A percentile compares a stretch with the other conserved stretches of the same genome.
Evolutionary conservation across 2,888 invertebrate genomes (phyloP).

Genomic region (Plusia festucae): DNA sequence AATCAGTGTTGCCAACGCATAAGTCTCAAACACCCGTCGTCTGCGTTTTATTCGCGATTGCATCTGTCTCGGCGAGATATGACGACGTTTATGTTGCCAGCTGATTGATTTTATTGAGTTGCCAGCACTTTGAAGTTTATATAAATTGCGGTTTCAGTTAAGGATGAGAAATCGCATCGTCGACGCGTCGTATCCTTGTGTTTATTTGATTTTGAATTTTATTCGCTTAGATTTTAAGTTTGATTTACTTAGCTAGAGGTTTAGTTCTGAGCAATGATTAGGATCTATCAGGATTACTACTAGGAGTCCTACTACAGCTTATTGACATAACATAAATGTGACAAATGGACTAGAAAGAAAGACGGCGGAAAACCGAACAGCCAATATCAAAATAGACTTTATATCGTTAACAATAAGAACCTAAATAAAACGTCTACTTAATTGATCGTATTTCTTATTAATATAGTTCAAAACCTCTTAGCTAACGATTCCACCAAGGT

Average conservation of each 20-base stretch:
- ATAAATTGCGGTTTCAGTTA: background rate
- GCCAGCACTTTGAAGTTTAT: conserved; percentile 40
- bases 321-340: too few relatives aligned
- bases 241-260: too few relatives aligned
- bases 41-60: conserved; percentile 39
- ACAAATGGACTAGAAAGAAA: too few relatives aligned
- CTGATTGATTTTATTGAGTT: conserved; percentile 54
- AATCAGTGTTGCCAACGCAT: conserved; percentile 41
- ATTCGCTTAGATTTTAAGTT: too few relatives aligned
- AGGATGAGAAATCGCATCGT: background rate
- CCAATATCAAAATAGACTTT: too few relatives aligned
- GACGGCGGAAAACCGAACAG: too few relatives aligned
- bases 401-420: too few relatives aligned
- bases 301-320: too few relatives aligned
- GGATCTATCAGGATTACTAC: too few relatives aligned
- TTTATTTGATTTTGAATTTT: conserved; percentile 5
- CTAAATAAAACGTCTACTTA: too few relatives aligned
- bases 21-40: conserved; percentile 33
- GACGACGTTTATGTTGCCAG: conserved; percentile 49
- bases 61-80: conserved; percentile 39
- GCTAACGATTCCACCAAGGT: conserved; percentile 39
- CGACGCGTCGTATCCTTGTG: background rate
- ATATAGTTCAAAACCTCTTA: conserved; percentile 11
- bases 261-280: too few relatives aligned
- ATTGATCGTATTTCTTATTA: background rate